These are phyloP conservation scores for Emydura subglobosa DNA, from an alignment of 2,113 vertebrate species.

Conservation along the genomic window DNA sequence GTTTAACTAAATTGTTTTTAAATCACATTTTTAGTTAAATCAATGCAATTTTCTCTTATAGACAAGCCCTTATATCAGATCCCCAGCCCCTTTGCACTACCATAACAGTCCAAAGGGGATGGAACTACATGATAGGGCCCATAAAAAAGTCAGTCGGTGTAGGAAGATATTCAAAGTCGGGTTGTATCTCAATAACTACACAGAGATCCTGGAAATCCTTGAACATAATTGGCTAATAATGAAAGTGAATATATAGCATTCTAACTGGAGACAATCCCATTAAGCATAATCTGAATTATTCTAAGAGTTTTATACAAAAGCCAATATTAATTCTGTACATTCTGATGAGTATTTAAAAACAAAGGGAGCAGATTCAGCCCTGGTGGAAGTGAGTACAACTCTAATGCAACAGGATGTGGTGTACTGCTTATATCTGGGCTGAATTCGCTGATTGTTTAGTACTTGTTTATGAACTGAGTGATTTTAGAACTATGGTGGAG, in stretches of 20 bases:
- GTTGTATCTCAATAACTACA: not conserved
- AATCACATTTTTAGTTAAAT: not conserved
- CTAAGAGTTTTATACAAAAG: not conserved
- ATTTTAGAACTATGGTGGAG: not conserved
- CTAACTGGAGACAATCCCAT: rapidly evolving
- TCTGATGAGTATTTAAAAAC: not conserved
- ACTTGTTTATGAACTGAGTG: not conserved
- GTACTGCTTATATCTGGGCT: not conserved
- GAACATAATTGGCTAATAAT: rapidly evolving
- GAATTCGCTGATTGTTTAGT: not conserved
- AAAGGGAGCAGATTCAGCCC: not conserved
- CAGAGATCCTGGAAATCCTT: not conserved
- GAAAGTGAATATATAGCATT: not conserved
- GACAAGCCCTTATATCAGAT: not conserved
- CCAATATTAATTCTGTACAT: rapidly evolving
- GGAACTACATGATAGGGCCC: rapidly evolving
- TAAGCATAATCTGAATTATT: not conserved
- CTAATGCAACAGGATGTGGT: rapidly evolving
- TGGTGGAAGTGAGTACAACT: not conserved
- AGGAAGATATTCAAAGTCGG: rapidly evolving
- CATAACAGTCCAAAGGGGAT: rapidly evolving
- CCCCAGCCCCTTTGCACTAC: not conserved
- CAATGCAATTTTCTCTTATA: not conserved
- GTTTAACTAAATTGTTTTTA: not conserved
- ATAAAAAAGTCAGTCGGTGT: not conserved